Evolutionary conservation across 2,113 vertebrate species (phyloP), one percentile per base, ranked within the genome.

Genomic region (Cnemophilus loriae): DNA sequence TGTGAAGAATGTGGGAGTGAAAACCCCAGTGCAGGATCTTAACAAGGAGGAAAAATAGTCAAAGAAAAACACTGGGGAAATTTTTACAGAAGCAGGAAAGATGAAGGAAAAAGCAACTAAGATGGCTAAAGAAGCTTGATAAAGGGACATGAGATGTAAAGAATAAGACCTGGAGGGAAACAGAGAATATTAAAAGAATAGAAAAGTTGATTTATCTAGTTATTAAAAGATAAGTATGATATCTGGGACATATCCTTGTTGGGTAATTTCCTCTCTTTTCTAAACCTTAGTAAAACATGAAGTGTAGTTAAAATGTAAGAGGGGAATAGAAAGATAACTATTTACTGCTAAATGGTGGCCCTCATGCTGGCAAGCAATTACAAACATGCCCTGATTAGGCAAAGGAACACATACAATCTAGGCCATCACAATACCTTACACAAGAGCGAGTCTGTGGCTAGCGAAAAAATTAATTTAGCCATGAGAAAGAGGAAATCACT

Each of bases 151-250:
- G 60, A 92, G 83, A 94, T 2, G 1, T 32, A 64, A 85, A 87
- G 81, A 92, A 81, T 50, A 95, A 88, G 86, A 94, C 89, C 90
- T 93, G 27, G 65, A 93, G 94, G 87, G 89, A 91, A 96, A 95
- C 50, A 33, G 59, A 92, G 75, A 92, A 75, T 82, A 93, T 94
- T 89, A 92, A 87, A 92, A 93, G 89, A 93, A 92, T 41, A 76
- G 60, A 88, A 87, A 90, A 93, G 61, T 89, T 86, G 90, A 87
- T 89, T 92, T 95, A 90, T 91, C 90, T 90, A 60, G 91, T 95
- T 92, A 95, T 95, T 96, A 96, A 96, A 96, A 94, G 89, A 94
- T 94, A 96, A 95, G 81, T 93, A 67, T 71, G 91, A 42, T 96
- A 94, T 94, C 90, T 96, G 94, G 92, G 91, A 92, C 78, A 94